Conservation (phyloP, 2,888 invertebrate genomes). For the Anaspis maculata region DNA sequence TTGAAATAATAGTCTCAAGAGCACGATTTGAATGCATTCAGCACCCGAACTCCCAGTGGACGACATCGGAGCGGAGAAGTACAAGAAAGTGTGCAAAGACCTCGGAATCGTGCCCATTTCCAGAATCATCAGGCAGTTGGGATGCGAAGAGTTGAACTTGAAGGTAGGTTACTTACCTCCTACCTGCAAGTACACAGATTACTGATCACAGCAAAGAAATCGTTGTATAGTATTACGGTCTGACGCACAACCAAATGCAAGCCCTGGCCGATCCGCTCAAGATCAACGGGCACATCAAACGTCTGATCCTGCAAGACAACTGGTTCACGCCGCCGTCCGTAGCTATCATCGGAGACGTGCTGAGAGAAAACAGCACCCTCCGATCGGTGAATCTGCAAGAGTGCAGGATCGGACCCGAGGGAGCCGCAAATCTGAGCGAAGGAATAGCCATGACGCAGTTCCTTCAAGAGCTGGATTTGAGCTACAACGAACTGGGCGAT, state of each 20-base stretch:
- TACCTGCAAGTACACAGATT: not conserved
- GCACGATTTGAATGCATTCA: too few relatives aligned
- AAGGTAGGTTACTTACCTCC: too few relatives aligned
- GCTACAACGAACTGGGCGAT: slow-evolving; percentile 42
- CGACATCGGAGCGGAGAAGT: slow-evolving; percentile 33
- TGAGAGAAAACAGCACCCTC: slow-evolving; percentile 36
- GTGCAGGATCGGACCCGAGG: slow-evolving; percentile 41
- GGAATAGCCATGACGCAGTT: slow-evolving; percentile 33
- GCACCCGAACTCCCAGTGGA: slow-evolving; percentile 27
- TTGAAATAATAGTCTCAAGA: not conserved
- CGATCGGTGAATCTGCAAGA: slow-evolving; percentile 35
- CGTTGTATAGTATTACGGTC: slow-evolving; percentile 32
- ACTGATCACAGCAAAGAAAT: not conserved
- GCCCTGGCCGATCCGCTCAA: slow-evolving; percentile 36
- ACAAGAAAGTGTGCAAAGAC: slow-evolving; percentile 35
- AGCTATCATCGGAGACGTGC: slow-evolving; percentile 35
- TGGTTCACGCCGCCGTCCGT: slow-evolving; percentile 36
- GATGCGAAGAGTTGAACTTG: slow-evolving; percentile 29
- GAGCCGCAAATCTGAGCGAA: slow-evolving; percentile 34
- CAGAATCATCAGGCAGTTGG: slow-evolving; percentile 30
- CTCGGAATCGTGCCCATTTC: slow-evolving; percentile 35
- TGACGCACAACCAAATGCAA: slow-evolving; percentile 32
- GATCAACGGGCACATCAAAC: slow-evolving; percentile 33
- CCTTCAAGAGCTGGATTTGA: slow-evolving; percentile 39
- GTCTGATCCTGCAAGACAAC: slow-evolving; percentile 40